phyloP scores from a whole-genome alignment of 2,113 vertebrate genomes.

The Oxyruncus cristatus region DNA sequence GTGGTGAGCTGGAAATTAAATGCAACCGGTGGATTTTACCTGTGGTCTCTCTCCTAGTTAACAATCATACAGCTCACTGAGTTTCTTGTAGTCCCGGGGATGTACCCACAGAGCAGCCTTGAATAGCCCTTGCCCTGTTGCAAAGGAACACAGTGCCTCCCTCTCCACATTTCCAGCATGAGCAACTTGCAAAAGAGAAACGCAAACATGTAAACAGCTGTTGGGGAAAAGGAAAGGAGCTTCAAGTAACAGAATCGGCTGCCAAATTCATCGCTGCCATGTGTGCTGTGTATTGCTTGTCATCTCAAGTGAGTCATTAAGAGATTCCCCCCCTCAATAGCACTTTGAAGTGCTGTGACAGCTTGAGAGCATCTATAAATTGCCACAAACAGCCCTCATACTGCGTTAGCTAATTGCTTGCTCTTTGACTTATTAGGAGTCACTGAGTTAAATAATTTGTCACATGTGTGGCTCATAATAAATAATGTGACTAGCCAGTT shows the following conservation, averaged over 20 bases:
- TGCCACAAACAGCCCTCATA: slow-evolving; percentile 85
- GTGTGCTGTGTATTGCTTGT: slow-evolving; percentile 80
- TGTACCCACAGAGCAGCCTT: not conserved
- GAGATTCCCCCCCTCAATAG: slow-evolving; percentile 70
- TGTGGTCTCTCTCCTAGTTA: not conserved
- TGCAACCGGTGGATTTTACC: not conserved
- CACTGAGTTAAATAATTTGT: slow-evolving; percentile 95
- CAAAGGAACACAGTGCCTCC: not conserved
- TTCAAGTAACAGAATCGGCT: slow-evolving; percentile 53
- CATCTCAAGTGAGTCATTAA: slow-evolving; percentile 84
- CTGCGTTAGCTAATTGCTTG: slow-evolving; percentile 94
- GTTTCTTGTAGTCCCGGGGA: not conserved
- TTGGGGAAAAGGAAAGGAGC: slow-evolving; percentile 21
- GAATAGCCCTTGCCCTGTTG: not conserved
- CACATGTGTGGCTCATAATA: slow-evolving; percentile 89
- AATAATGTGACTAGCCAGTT: slow-evolving; percentile 83
- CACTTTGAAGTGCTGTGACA: slow-evolving; percentile 81
- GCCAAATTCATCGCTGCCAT: slow-evolving; percentile 75
- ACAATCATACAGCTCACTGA: not conserved
- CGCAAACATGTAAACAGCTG: slow-evolving; percentile 71
- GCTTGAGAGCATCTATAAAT: slow-evolving; percentile 91
- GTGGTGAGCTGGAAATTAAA: not conserved
- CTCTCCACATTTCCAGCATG: not conserved
- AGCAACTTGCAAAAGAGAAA: not conserved
- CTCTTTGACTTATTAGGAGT: slow-evolving; percentile 96